Evolutionary conservation across 92 coral and sea anemone species (phyloP).

Genomic region (Phenganax stokvisi): DNA sequence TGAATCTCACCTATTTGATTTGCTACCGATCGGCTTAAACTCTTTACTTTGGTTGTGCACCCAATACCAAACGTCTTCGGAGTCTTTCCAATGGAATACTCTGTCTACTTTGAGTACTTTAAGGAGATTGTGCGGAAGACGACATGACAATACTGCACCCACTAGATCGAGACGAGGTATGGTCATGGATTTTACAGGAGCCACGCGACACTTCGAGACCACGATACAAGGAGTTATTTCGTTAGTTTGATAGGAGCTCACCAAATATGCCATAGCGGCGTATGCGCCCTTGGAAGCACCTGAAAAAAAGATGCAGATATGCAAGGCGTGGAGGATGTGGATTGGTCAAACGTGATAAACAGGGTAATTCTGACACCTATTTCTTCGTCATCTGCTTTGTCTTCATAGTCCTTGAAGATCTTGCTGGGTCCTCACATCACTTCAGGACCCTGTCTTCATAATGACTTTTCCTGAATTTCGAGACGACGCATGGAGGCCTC

Average conservation of each 20-base stretch:
- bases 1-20: constrained; percentile 42
- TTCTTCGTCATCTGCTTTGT: constrained; percentile 16
- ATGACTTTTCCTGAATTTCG: constrained; percentile 41
- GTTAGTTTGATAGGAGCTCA: constrained; percentile 27
- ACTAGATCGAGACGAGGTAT: constrained; percentile 43
- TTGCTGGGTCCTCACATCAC: constrained; percentile 35
- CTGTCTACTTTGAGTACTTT: constrained; percentile 34
- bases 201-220: constrained; percentile 36
- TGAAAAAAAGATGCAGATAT: constrained; percentile 36
- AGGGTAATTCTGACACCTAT: constrained; percentile 36
- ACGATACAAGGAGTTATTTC: constrained; percentile 13
- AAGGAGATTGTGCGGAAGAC: constrained; percentile 30
- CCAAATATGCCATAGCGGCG: constrained; percentile 44
- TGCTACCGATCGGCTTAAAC: constrained; percentile 48
- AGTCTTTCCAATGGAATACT: constrained; percentile 47
- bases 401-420: constrained; percentile 42
- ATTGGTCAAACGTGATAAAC: constrained; percentile 8
- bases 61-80: constrained; percentile 47
- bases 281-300: constrained; percentile 49
- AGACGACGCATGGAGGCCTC: constrained; percentile 39
- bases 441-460: constrained; percentile 30
- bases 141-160: constrained; percentile 43
- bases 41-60: constrained; percentile 45
- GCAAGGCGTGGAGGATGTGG: neutral
- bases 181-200: constrained; percentile 41